Base-by-base conservation (phyloP, 1,140 invertebrate species). In the Bombus terrestris region DNA sequence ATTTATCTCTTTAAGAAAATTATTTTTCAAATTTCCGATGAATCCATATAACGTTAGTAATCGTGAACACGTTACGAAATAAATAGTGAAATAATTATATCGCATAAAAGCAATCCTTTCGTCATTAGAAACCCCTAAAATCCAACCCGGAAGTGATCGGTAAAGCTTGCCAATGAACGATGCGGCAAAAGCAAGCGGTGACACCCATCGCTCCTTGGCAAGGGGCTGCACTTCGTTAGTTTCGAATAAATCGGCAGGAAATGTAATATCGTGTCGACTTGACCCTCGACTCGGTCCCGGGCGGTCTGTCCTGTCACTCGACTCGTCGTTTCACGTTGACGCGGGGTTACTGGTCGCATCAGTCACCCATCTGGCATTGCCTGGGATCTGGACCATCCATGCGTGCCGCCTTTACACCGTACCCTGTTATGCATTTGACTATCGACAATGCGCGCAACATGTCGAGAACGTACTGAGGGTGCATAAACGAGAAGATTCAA, bases 321-420 rank as follows among this genome's bases (percentile, higher is more conserved):
- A 84, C 72, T 85, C 86, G 89, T 85, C 88, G 89, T 87, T 90
- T 90, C 86, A 85, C 87, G 87, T 84, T 87, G 88, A 92, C 90
- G 89, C 91, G 86, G 92, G 91, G 91, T 92, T 87, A 92, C 86
- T 78, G 90, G 91, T 92, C 93, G 92, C 94, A 94, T 95, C 95
- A 95, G 94, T 95, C 95, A 95, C 94, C 94, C 95, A 95, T 95
- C 95, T 95, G 95, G 93, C 94, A 93, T 91, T 94, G 92, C 88
- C 90, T 59, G 86, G 91, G 91, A 92, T 92, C 92, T 91, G 91
- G 93, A 93, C 93, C 93, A 92, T 93, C 94, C 92, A 94, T 92
- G 93, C 94, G 93, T 95, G 91, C 91, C 92, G 90, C 91, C 91
- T 90, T 93, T 94, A 93, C 92, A 93, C 90, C 89, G 87, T 87